Conservation (phyloP, 2,888 invertebrate genomes). For the Melieria omissa region DNA sequence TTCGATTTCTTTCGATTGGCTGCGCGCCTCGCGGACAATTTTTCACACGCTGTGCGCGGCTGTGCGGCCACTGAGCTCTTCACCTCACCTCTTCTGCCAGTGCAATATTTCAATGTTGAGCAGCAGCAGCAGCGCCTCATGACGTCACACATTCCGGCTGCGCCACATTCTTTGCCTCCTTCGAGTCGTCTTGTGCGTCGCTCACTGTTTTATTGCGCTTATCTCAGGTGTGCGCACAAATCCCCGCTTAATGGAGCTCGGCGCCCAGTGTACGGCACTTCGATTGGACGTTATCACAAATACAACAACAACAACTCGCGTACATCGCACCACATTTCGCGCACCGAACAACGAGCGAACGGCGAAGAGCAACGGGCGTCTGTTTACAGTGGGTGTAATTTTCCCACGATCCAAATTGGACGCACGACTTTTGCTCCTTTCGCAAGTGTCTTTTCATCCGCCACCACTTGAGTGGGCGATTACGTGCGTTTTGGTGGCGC, state of each 20-base stretch:
- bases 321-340: background rate
- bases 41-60: constrained; percentile 38
- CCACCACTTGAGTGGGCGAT: constrained; percentile 32
- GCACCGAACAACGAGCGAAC: background rate
- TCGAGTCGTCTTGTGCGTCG: background rate
- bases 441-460: constrained; percentile 30
- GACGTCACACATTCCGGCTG: constrained; percentile 31
- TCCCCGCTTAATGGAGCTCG: constrained; percentile 3
- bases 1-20: constrained; percentile 12
- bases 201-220: constrained; percentile 12
- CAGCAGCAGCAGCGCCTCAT: constrained; percentile 22
- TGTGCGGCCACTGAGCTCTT: background rate
- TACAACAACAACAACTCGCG: background rate
- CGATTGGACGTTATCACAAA: constrained; percentile 21
- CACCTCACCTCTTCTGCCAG: background rate
- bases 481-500: constrained; percentile 23
- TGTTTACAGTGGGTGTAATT: constrained; percentile 55
- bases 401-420: constrained; percentile 56
- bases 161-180: background rate
- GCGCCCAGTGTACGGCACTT: constrained; percentile 1
- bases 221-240: constrained; percentile 32
- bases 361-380: background rate
- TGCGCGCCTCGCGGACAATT: constrained; percentile 29
- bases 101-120: background rate
- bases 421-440: constrained; percentile 22